Conservation (phyloP, 2,797 vertebrate species). For the Micrastur ruficollis region DNA sequence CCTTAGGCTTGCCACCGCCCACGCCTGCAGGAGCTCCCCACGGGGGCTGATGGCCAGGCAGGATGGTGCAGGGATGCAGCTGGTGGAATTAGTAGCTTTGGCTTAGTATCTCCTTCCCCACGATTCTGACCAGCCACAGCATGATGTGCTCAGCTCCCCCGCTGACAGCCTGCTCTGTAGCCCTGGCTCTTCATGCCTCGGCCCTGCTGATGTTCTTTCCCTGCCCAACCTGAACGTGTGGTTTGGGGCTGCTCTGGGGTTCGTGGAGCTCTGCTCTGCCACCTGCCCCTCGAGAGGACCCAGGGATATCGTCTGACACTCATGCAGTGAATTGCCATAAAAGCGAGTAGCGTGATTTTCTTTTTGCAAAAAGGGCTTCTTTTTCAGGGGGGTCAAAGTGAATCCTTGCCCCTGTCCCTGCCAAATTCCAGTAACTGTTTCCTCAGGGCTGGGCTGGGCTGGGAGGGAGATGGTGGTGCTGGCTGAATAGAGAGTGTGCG, state of each 20-base stretch:
- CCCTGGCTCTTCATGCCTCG: background rate
- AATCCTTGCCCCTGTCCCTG: background rate
- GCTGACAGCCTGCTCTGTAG: background rate
- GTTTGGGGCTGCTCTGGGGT: background rate
- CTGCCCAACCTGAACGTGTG: rapidly evolving
- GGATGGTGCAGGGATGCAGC: background rate
- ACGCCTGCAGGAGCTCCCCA: background rate
- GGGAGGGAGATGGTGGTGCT: background rate
- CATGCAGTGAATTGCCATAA: rapidly evolving
- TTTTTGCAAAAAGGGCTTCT: background rate
- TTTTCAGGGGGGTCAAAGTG: rapidly evolving
- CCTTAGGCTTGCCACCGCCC: background rate
- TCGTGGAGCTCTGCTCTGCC: rapidly evolving
- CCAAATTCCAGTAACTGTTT: background rate
- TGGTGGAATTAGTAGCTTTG: background rate
- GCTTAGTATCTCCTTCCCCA: rapidly evolving
- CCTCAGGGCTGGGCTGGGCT: background rate
- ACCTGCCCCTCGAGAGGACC: background rate
- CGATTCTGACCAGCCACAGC: background rate
- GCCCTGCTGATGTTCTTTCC: background rate
- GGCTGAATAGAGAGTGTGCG: too few species aligned
- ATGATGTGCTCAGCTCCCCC: rapidly evolving
- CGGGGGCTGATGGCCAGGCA: rapidly evolving
- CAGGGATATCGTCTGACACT: rapidly evolving
- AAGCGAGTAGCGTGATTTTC: rapidly evolving